Evolutionary conservation across 2,888 invertebrate genomes (phyloP), one percentile per base, ranked within the genome.

Genomic region (Lottia gigantea): DNA sequence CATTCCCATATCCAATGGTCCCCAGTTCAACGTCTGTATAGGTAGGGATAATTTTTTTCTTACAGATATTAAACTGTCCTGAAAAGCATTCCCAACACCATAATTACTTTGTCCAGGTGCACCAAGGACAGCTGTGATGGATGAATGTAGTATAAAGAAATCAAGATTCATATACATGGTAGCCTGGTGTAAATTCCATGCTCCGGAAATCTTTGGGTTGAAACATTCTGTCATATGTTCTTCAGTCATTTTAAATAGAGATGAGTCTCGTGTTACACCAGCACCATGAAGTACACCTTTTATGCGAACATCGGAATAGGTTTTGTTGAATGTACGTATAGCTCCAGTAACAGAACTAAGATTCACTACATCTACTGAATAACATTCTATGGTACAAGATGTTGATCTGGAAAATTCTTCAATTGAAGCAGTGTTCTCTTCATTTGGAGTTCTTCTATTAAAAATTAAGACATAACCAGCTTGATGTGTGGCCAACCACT

Each of bases 21-120:
- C 82, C 84, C 83, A 84, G 66, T 83, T 82, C n/a, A 84, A 82
- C 25, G 73, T 71, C 71, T 82, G 81, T 3, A 74, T 83, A 3
- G 78, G 46, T 2, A 80, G 67, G 3, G 78, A 78, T 16, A 70
- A 55, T 14, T 68, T 62, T 19, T 78, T 70, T 14, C 84, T 75
- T 68, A 78, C 80, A 64, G 75, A 71, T 4, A 80, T 80, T n/a
- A 84, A 68, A 0, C 80, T 70, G 67, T 84, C 84, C 69, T 80
- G 72, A 64, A 84, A 84, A 4, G 79, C 75, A 62, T 83, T 83
- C 16, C 76, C 83, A 6, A 82, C 81, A 2, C 81, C 82, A 71
- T 84, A 82, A 68, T 78, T 81, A 12, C 78, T 69, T 66, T 84
- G 83, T 0, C 83, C 83, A 2, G 76, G 75, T 46, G 79, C 80